Percentiles rank a stretch among this genome's conserved stretches.
Evolutionary conservation across 2,797 vertebrate genomes (phyloP).

Genomic region (Dipus sagitta): DNA sequence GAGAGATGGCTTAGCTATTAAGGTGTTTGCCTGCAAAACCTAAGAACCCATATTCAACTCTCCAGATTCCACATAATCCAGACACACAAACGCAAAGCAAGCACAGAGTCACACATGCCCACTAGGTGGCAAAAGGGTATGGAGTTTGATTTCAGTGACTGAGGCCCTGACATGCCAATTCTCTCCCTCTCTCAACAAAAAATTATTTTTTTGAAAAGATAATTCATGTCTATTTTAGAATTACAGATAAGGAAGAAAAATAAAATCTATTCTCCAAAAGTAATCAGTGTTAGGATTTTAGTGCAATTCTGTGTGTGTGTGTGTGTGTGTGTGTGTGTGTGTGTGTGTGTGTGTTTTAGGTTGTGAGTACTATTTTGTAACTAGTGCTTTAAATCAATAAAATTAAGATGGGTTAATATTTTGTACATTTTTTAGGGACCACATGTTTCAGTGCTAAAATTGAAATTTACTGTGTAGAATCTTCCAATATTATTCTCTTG

Average conservation of each 20-base stretch:
- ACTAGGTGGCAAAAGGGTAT: too few species aligned
- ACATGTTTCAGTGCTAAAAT: not conserved
- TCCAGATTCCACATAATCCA: too few species aligned
- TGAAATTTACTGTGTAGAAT: not conserved
- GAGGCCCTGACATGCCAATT: too few species aligned
- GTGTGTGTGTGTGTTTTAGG: not conserved
- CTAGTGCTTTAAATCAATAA: constrained; percentile 24
- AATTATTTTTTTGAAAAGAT: not conserved
- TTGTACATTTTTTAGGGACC: constrained; percentile 1
- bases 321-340: not conserved
- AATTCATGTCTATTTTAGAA: constrained; percentile 7
- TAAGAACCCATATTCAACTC: too few species aligned
- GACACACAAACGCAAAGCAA: too few species aligned
- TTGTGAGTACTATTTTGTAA: constrained; percentile 7
- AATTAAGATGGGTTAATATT: constrained; percentile 1
- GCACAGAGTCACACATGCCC: too few species aligned
- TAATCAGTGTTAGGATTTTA: constrained; percentile 31
- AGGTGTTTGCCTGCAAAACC: too few species aligned
- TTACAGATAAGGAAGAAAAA: constrained; percentile 36
- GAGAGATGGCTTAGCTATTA: too few species aligned
- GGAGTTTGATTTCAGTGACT: too few species aligned
- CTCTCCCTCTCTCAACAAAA: too few species aligned
- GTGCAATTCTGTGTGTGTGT: not conserved
- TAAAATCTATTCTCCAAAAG: constrained; percentile 43
- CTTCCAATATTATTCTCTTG: not conserved